Base-by-base conservation (phyloP, 2,113 vertebrate genomes). In the Mus spicilegus region DNA sequence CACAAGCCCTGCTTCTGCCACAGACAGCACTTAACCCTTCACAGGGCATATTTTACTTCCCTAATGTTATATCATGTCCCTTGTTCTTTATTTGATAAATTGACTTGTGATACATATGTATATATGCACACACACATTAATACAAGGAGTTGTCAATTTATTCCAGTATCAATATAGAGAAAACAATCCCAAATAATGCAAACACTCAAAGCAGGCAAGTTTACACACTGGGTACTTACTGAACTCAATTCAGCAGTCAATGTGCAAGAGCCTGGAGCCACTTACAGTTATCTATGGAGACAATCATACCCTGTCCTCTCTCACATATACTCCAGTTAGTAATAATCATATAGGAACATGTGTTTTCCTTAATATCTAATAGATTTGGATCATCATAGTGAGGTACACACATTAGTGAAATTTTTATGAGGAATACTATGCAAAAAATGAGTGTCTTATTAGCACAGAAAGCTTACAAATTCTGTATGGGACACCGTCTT, bases 371-470 rank as follows among this genome's bases (percentile, higher is more conserved):
- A 46, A 51, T 81, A 28, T 80, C 49, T 75, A 94, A 85, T 9
- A 95, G 49, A 86, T 75, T 86, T 73, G 36, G 16, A 81, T 9
- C 5, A 70, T 92, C 72, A 73, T 39, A 87, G 13, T 95, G 58
- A 91, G 46, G 70, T 16, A 93, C 30, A 88, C 33, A 92, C 0
- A 88, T 4, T 90, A 12, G 42, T 39, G 51, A 30, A 54, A 76
- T 63, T 51, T 73, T 91, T 84, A 88, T 80, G 51, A 91, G 33
- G 72, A 93, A 56, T 69, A 90, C 17, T 81, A 84, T 63, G 72
- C 33, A 91, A 36, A 86, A 36, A 95, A 36, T 51, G 24, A 78
- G 7, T 91, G 22, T 56, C 92, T 86, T 77, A 87, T 58, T 42
- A 51, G n/a, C 42, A 72, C 1, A 26, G 28, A 39, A 72, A 94